Percentiles rank a stretch among this genome's conserved stretches.
Evolutionary conservation across 2,888 invertebrate genomes (phyloP).

Genomic region (Rhagonycha lutea): DNA sequence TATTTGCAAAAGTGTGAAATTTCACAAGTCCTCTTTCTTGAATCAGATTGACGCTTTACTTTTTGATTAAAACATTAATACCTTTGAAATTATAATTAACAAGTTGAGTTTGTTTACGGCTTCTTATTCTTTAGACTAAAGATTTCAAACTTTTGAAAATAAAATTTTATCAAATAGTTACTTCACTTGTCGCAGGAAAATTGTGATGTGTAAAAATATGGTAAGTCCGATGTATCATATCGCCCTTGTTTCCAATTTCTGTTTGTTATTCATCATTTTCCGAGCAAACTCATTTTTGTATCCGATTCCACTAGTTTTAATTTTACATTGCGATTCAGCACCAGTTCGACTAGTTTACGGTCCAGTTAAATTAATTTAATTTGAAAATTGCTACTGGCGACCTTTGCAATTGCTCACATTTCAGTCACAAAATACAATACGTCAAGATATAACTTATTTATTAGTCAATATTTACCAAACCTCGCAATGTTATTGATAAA

Average conservation of each 20-base stretch:
- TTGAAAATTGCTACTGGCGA: neutral
- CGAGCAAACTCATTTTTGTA: neutral
- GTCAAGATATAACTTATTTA: neutral
- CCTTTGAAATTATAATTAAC: neutral
- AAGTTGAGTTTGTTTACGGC: neutral
- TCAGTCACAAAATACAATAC: neutral
- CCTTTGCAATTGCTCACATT: neutral
- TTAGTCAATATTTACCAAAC: neutral
- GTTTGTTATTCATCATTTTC: neutral
- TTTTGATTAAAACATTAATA: neutral
- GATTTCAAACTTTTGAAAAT: neutral
- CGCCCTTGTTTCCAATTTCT: neutral
- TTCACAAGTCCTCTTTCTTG: neutral
- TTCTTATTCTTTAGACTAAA: neutral
- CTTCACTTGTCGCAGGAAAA: neutral
- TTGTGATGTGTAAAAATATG: neutral
- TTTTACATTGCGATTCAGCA: neutral
- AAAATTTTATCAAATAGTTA: neutral
- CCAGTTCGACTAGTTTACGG: neutral
- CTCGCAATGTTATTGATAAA: neutral
- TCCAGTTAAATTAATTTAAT: neutral
- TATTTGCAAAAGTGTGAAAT: neutral
- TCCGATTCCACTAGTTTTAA: neutral
- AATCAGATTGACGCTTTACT: neutral
- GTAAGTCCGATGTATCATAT: neutral